A percentile compares a stretch with the other conserved stretches of the same genome.
Conservation (phyloP, 2,113 vertebrate species). For the Heterotilapia buettikoferi region DNA sequence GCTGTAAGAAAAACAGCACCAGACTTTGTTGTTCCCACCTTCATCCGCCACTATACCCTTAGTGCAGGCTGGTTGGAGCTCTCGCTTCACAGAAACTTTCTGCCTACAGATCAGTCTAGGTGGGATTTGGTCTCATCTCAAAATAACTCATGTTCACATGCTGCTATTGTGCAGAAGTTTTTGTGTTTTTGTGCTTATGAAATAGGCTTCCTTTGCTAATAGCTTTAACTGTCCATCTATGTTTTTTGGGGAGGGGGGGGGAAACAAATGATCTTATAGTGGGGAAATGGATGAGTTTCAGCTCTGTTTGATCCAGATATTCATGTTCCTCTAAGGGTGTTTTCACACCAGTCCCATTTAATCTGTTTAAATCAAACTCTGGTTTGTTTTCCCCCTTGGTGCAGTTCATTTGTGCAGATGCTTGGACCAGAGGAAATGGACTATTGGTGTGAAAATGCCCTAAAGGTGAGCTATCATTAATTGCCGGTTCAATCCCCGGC, state of each 20-base stretch:
- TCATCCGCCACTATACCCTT: background rate
- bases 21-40: background rate
- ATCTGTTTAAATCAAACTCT: background rate
- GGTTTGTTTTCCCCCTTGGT: background rate
- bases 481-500: background rate
- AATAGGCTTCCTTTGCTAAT: background rate
- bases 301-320: background rate
- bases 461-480: background rate
- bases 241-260: accelerated
- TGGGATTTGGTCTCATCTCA: background rate
- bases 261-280: background rate
- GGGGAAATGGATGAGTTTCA: background rate
- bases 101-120: background rate
- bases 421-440: background rate
- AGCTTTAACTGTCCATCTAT: background rate
- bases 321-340: background rate
- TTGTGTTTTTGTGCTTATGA: background rate
- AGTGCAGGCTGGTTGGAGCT: background rate
- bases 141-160: background rate
- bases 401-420: background rate
- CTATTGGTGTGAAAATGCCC: background rate
- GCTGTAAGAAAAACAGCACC: background rate
- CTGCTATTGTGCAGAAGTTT: background rate
- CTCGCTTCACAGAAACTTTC: background rate
- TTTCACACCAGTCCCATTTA: background rate